These are phyloP conservation scores for Calonectris borealis DNA, from an alignment of 2,113 vertebrate genomes.

Conservation along the genomic window DNA sequence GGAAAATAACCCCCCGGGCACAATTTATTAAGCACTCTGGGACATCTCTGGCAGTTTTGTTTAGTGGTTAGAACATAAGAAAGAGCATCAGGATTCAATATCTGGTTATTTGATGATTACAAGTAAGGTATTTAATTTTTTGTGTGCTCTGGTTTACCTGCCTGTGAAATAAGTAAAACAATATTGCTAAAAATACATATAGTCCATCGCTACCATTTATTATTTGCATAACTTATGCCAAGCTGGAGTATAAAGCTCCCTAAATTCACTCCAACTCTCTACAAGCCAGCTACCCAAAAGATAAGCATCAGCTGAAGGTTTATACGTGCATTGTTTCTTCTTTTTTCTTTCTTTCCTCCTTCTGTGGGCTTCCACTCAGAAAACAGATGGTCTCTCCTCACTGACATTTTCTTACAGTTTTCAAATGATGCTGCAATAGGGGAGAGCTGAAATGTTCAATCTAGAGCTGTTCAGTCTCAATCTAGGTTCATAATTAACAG, in stretches of 20 bases:
- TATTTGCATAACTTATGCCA: neutral
- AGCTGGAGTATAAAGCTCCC: neutral
- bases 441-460: constrained; percentile 29
- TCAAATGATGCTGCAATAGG: constrained; percentile 49
- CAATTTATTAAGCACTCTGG: constrained; percentile 50
- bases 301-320: constrained; percentile 1
- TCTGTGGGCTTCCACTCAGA: constrained; percentile 63
- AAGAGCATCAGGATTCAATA: constrained; percentile 30
- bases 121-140: neutral
- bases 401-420: constrained; percentile 71
- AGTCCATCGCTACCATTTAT: neutral
- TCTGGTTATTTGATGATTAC: neutral
- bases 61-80: constrained; percentile 7
- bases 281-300: neutral
- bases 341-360: constrained; percentile 28
- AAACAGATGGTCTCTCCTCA: constrained; percentile 58
- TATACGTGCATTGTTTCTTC: constrained; percentile 21
- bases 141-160: neutral
- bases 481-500: constrained; percentile 54
- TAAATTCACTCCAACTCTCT: neutral
- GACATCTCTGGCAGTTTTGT: constrained; percentile 45
- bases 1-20: constrained; percentile 38
- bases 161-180: neutral
- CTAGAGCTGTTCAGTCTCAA: constrained; percentile 20
- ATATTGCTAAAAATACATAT: neutral